Evolutionary conservation across 2,113 vertebrate species (phyloP).

Genomic region (Malurus elegans): DNA sequence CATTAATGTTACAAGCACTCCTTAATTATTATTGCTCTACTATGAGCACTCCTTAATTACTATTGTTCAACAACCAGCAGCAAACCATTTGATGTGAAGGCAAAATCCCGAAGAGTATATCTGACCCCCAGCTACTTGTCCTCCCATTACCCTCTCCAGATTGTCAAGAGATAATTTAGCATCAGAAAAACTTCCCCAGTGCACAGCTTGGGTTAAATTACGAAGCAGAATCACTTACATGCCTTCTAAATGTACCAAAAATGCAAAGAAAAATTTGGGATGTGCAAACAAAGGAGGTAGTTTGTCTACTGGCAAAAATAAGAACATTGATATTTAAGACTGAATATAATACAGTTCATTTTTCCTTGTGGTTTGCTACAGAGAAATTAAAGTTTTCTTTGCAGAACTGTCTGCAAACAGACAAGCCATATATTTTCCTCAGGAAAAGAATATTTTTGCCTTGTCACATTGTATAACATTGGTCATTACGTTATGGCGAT

Average conservation of each 20-base stretch:
- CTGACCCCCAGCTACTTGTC: neutral
- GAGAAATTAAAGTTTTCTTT: neutral
- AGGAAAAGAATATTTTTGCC: neutral
- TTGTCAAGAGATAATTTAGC: constrained; percentile 42
- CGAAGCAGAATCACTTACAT: neutral
- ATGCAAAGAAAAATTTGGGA: neutral
- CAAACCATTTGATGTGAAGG: constrained; percentile 3
- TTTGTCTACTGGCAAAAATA: neutral
- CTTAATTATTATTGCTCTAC: constrained; percentile 34
- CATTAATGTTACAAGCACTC: constrained; percentile 52
- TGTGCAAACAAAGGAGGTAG: neutral
- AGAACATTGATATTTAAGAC: neutral
- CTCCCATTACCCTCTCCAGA: neutral
- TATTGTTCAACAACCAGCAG: neutral
- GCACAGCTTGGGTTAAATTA: neutral
- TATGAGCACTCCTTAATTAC: constrained; percentile 48
- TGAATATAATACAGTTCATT: neutral
- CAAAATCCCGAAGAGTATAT: constrained; percentile 23
- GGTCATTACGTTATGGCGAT: neutral
- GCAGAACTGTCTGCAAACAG: neutral
- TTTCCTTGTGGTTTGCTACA: neutral
- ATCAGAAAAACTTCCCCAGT: neutral
- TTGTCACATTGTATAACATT: neutral
- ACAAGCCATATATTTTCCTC: neutral
- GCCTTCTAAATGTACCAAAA: neutral